phyloP scores from a whole-genome alignment of 2,888 invertebrate species.

The Ernsta delagoae region DNA sequence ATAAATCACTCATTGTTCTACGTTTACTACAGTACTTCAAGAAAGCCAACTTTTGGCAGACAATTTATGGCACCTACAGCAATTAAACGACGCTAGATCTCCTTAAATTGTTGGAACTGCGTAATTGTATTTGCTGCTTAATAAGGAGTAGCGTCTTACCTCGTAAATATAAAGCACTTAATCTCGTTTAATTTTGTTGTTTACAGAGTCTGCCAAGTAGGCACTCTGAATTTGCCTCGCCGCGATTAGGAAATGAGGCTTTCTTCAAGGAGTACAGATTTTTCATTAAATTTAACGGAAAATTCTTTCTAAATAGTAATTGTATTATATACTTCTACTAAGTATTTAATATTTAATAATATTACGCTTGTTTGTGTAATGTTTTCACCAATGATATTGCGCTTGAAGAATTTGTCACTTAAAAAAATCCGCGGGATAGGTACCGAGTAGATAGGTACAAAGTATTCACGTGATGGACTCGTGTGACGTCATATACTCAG shows the following conservation, averaged over 20 bases:
- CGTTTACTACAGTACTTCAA: background rate
- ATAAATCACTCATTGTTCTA: background rate
- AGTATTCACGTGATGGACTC: too few relatives aligned
- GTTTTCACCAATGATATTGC: too few relatives aligned
- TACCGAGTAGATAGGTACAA: too few relatives aligned
- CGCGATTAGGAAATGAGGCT: constrained; percentile 9
- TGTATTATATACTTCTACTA: too few relatives aligned
- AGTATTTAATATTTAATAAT: too few relatives aligned
- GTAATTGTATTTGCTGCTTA: constrained; percentile 71
- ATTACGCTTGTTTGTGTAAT: too few relatives aligned
- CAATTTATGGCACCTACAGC: constrained; percentile 66
- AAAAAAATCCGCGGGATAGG: too few relatives aligned
- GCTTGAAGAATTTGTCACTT: too few relatives aligned
- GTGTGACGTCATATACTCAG: too few relatives aligned
- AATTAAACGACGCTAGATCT: constrained; percentile 74
- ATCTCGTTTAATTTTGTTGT: constrained; percentile 37
- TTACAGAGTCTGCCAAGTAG: constrained; percentile 30
- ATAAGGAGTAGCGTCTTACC: constrained; percentile 31
- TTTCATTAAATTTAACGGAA: background rate
- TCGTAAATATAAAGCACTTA: constrained; percentile 38
- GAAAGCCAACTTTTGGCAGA: constrained; percentile 65
- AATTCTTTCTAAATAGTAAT: too few relatives aligned
- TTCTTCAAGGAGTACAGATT: background rate
- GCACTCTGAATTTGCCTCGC: constrained; percentile 24
- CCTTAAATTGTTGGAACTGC: constrained; percentile 72